Evolutionary conservation across 2,888 invertebrate genomes (phyloP).

Genomic region (Scaptomyza parva): DNA sequence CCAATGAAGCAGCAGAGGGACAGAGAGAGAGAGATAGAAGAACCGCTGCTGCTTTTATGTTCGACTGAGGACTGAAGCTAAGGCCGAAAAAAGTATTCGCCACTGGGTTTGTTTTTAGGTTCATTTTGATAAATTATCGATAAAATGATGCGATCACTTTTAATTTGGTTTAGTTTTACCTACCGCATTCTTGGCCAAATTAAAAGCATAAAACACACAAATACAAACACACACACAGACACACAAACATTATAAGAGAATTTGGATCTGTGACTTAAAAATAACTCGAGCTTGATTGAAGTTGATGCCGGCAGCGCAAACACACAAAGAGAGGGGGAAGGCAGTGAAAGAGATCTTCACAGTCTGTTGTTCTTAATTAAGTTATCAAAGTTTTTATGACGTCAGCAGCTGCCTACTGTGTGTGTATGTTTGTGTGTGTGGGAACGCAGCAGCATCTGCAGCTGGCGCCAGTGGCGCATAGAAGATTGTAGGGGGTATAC

Average conservation of each 20-base stretch:
- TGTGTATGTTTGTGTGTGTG: slow-evolving; percentile 9
- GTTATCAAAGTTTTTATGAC: slow-evolving; percentile 79
- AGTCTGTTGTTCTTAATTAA: slow-evolving; percentile 66
- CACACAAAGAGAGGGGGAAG: too few relatives aligned
- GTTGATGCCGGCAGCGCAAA: slow-evolving; percentile 15
- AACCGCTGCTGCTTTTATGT: slow-evolving; percentile 48
- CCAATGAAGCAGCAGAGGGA: slow-evolving; percentile 2
- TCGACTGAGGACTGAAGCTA: not conserved
- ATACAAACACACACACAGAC: slow-evolving; percentile 6
- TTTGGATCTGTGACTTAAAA: slow-evolving; percentile 38
- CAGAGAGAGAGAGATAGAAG: not conserved
- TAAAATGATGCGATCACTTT: slow-evolving; percentile 80
- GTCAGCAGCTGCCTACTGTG: slow-evolving; percentile 54
- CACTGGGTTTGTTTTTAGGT: slow-evolving; percentile 74
- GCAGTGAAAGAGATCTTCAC: not conserved
- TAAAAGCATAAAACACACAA: slow-evolving; percentile 49
- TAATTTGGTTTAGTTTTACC: slow-evolving; percentile 79
- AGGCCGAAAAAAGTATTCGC: slow-evolving; percentile 67
- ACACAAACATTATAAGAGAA: slow-evolving; percentile 15
- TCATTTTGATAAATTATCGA: slow-evolving; percentile 74
- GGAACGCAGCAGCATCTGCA: slow-evolving; percentile 36
- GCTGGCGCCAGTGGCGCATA: slow-evolving; percentile 59
- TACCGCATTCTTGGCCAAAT: slow-evolving; percentile 78
- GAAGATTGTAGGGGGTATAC: slow-evolving; percentile 20
- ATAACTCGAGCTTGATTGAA: slow-evolving; percentile 33